Percentiles rank a stretch among this genome's conserved stretches.
Conservation (phyloP, 2,113 vertebrate species). For the Verasper variegatus region DNA sequence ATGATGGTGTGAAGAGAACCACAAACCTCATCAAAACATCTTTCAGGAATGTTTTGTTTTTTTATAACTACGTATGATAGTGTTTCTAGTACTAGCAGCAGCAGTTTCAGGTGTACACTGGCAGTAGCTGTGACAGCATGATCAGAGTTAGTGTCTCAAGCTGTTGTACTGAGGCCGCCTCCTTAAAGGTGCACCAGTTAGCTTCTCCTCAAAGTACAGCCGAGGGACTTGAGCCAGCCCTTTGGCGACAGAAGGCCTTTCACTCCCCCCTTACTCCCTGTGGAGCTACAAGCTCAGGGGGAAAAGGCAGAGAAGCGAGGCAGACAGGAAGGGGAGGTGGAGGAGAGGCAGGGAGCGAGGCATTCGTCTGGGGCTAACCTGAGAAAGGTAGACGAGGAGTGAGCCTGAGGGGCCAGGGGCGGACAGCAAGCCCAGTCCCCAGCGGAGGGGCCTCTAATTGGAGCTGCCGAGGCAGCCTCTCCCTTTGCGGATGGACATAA, state of each 20-base stretch:
- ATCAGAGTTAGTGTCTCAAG: conserved; percentile 56
- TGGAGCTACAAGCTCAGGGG: conserved; percentile 51
- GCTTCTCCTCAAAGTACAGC: conserved; percentile 67
- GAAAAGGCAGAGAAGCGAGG: conserved; percentile 13
- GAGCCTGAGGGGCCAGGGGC: conserved; percentile 62
- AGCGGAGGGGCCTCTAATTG: conserved; percentile 77
- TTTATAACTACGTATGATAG: not conserved
- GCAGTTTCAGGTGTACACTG: conserved; percentile 12
- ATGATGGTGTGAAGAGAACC: not conserved
- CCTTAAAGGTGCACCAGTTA: conserved; percentile 65
- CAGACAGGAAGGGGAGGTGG: conserved; percentile 26
- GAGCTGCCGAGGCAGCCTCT: conserved; percentile 65
- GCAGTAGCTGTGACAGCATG: conserved; percentile 42
- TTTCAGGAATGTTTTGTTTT: not conserved
- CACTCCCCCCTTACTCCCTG: conserved; percentile 60
- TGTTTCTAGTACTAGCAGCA: conserved; percentile 18
- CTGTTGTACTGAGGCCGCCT: conserved; percentile 38
- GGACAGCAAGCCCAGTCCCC: conserved; percentile 71
- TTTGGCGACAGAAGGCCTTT: conserved; percentile 75
- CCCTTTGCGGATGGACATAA: conserved; percentile 60
- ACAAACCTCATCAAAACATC: not conserved
- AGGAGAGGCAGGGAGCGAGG: conserved; percentile 35
- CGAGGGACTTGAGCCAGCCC: conserved; percentile 63
- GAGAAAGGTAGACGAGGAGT: conserved; percentile 69
- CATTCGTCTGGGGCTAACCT: conserved; percentile 69